phyloP scores from a whole-genome alignment of 2,797 vertebrate species.

The Tokudaia tokunoshimensis region DNA sequence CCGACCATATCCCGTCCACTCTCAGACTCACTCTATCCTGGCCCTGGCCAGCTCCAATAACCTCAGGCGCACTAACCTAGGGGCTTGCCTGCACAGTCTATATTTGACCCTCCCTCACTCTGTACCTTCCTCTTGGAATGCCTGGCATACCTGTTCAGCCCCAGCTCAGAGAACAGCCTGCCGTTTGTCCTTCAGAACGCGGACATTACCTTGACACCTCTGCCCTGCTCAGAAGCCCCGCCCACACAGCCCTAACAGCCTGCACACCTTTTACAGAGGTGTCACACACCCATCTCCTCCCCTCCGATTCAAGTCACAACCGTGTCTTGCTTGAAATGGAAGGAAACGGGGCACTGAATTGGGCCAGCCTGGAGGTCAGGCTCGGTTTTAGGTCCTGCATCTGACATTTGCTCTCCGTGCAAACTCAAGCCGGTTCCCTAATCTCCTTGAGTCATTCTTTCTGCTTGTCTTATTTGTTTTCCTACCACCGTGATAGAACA shows the following conservation, averaged over 20 bases:
- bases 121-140: background rate
- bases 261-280: background rate
- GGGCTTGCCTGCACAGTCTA: background rate
- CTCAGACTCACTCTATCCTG: rapidly evolving
- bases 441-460: background rate
- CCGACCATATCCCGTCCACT: rapidly evolving
- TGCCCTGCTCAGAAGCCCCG: background rate
- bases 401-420: background rate
- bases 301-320: background rate
- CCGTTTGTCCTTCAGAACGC: background rate
- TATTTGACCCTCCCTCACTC: background rate
- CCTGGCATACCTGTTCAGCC: background rate
- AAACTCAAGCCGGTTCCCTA: background rate
- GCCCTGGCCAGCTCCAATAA: background rate
- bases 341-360: background rate
- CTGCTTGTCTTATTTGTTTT: background rate
- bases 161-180: no score
- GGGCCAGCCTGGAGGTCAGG: background rate
- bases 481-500: background rate
- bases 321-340: background rate
- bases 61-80: background rate
- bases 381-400: background rate
- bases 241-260: background rate
- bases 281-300: background rate
- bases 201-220: background rate